phyloP scores from a whole-genome alignment of 2,888 invertebrate genomes.

The Neria commutata region DNA sequence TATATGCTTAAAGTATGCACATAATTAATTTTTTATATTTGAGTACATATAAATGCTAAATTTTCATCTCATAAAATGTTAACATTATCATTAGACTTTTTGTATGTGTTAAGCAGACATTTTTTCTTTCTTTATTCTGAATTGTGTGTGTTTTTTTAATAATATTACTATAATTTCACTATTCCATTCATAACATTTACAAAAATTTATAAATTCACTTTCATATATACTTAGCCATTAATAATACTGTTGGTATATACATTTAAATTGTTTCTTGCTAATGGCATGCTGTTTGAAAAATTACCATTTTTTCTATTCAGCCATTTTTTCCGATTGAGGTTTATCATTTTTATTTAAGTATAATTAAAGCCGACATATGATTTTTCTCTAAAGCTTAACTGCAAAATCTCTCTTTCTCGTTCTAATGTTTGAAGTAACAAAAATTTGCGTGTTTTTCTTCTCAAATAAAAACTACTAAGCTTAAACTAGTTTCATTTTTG shows the following conservation, averaged over 20 bases:
- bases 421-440: neutral
- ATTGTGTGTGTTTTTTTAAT: neutral
- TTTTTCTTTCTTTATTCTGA: neutral
- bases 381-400: neutral
- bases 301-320: neutral
- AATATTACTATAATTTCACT: neutral
- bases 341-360: neutral
- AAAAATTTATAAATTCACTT: neutral
- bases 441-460: neutral
- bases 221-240: neutral
- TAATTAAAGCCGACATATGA: too few species aligned
- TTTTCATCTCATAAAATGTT: slow-evolving; percentile 41
- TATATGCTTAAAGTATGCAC: too few species aligned
- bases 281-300: too few species aligned
- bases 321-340: neutral
- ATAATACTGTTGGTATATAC: neutral
- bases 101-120: neutral
- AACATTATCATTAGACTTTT: slow-evolving; percentile 47
- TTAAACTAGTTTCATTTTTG: neutral
- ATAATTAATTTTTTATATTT: slow-evolving; percentile 1
- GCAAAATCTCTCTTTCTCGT: neutral
- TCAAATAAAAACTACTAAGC: neutral
- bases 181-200: neutral
- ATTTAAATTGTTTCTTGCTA: too few species aligned
- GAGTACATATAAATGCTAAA: neutral